Evolutionary conservation across 92 coral and sea anemone species (phyloP), one percentile per base, ranked within the genome.

Genomic region (Phenganax stokvisi): DNA sequence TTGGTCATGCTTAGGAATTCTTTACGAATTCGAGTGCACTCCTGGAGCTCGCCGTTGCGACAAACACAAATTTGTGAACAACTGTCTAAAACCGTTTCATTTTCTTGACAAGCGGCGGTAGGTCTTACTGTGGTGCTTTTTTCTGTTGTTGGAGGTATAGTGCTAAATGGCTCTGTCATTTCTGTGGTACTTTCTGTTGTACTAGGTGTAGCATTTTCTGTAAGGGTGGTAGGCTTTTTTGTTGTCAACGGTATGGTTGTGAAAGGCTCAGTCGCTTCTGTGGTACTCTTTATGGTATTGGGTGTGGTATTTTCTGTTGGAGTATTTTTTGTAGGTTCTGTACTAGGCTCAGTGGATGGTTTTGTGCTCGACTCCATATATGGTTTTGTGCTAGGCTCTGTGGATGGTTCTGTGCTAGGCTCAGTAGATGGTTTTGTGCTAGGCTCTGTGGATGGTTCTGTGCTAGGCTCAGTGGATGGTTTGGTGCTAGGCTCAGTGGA

Each of bases 11-110:
- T 51, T 37, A 37, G 20, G 47, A 68, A 68, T 68, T 68, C 73
- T 37, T 53, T 68, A 17, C 73, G 73, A 16, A 68, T 68, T 68
- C 73, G 73, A 25, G 30, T 37, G 16, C 73, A 68, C 5, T 68
- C 15, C 54, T 68, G 73, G 29, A 68, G 73, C 47, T 20, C 16
- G 2, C 73, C 73, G 7, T 20, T 53, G 16, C 73, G 73, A 53
- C 73, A 68, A 44, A 37, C 47, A 17, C 73, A 68, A 0, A 68
- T 53, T 68, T 68, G 73, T 68, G 29, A n/a, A 53, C 73, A 68
- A 10, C 47, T 10, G 54, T 68, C 73, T 20, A 68, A 28, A 16
- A 68, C 17, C 15, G 73, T 68, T 68, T 28, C 54, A 29, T 53
- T 53, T 12, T 68, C 73, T 68, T 20, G 52, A 37, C 73, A 68